These are phyloP conservation scores for Sebastiscus albofasciatus DNA, from an alignment of 2,797 vertebrate species.

Conservation along the genomic window DNA sequence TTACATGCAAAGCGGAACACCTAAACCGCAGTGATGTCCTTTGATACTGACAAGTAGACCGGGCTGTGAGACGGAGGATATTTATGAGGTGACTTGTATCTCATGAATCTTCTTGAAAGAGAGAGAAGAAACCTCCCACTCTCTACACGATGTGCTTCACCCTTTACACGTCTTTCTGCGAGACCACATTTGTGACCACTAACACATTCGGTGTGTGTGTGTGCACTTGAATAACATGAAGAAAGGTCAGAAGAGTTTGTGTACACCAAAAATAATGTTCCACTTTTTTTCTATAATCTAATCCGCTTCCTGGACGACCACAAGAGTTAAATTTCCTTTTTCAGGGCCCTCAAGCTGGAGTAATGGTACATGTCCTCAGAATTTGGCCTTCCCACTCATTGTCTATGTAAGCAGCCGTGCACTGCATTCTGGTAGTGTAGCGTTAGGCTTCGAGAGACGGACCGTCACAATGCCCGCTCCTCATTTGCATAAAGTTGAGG, in stretches of 20 bases:
- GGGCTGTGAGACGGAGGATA: conserved; percentile 11
- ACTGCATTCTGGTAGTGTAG: too few relatives aligned
- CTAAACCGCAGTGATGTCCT: conserved; percentile 23
- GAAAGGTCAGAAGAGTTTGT: not conserved
- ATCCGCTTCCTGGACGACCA: not conserved
- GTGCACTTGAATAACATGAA: not conserved
- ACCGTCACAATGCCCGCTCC: too few relatives aligned
- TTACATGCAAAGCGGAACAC: conserved; percentile 38
- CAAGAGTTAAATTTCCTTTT: not conserved
- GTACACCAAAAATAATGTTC: not conserved
- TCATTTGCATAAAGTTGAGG: too few relatives aligned
- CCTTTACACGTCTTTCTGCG: not conserved
- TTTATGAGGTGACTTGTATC: conserved; percentile 37
- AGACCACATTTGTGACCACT: conserved; percentile 7
- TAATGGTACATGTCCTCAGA: not conserved
- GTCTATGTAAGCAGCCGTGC: too few relatives aligned
- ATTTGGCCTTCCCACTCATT: too few relatives aligned
- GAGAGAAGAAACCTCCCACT: conserved; percentile 41
- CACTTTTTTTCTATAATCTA: not conserved
- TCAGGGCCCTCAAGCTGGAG: not conserved
- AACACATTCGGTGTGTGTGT: not conserved
- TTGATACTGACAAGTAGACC: conserved; percentile 23
- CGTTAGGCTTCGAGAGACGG: too few relatives aligned
- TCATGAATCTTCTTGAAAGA: conserved; percentile 50
- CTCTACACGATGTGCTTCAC: not conserved